Percentiles rank a stretch among this genome's conserved stretches.
Conservation (phyloP, 2,888 invertebrate species). For the Ischnus inquisitorius region DNA sequence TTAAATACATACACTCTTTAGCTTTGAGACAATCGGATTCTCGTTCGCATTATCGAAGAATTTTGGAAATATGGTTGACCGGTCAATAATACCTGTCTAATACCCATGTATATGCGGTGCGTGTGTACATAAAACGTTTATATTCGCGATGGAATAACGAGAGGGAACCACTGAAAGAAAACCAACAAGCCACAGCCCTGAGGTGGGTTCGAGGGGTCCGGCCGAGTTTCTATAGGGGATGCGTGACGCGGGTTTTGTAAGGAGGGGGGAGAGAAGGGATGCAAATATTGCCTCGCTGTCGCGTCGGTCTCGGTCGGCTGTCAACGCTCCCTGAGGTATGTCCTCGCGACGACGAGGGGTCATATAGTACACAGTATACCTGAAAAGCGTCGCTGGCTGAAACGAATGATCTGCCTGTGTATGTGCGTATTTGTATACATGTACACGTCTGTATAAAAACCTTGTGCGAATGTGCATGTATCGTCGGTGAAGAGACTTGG, state of each 20-base stretch:
- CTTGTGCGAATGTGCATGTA: not conserved
- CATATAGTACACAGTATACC: conserved; percentile 19
- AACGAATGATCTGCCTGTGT: conserved; percentile 13
- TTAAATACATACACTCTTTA: conserved; percentile 47
- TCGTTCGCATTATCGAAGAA: conserved; percentile 49
- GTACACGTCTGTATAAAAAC: not conserved
- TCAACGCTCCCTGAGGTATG: conserved; percentile 67
- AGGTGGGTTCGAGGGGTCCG: conserved; percentile 3
- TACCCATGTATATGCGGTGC: conserved; percentile 5
- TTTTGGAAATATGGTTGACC: not conserved
- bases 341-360: conserved; percentile 42
- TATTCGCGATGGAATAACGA: conserved; percentile 39
- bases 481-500: conserved; percentile 11
- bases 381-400: conserved; percentile 23
- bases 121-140: conserved; percentile 28
- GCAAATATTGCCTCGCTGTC: conserved; percentile 69
- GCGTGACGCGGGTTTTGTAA: conserved; percentile 35
- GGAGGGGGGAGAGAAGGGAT: conserved; percentile 9
- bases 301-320: conserved; percentile 64
- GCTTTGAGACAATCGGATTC: conserved; percentile 61
- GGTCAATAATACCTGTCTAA: conserved; percentile 5
- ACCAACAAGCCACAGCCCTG: conserved; percentile 30
- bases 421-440: not conserved
- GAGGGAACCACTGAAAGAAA: conserved; percentile 19
- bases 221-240: conserved; percentile 11